These are phyloP conservation scores for Melinaea menophilus DNA, from an alignment of 2,888 invertebrate genomes.

Conservation along the genomic window DNA sequence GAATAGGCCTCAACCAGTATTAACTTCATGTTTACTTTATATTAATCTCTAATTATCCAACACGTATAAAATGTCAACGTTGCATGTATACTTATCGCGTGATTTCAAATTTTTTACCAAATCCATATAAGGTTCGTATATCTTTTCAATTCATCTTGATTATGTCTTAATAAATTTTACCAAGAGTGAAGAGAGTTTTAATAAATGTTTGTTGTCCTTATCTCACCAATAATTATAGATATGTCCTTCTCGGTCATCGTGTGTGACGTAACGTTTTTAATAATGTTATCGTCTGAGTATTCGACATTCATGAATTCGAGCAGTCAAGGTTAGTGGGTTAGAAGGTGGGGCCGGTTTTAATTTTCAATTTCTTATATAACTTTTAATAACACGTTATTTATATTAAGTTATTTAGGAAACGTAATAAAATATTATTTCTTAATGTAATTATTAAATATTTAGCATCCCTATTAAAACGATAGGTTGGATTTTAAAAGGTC, in stretches of 20 bases:
- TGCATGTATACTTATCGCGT: neutral
- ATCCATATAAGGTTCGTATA: too few species aligned
- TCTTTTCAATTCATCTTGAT: too few species aligned
- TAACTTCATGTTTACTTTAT: constrained; percentile 3
- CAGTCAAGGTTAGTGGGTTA: constrained; percentile 6
- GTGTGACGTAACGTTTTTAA: neutral
- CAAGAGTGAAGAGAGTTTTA: neutral
- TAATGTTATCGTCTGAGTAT: neutral
- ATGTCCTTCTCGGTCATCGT: neutral
- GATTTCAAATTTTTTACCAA: neutral
- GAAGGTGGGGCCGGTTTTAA: neutral
- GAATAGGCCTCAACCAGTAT: constrained; percentile 6
- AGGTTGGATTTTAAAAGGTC: neutral
- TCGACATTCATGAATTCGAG: neutral
- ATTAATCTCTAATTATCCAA: neutral
- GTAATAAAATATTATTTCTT: too few species aligned
- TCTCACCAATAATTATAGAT: neutral
- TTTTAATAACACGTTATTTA: too few species aligned
- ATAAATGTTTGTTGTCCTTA: neutral
- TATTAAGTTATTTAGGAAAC: too few species aligned
- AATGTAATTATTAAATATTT: too few species aligned
- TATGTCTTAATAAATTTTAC: neutral
- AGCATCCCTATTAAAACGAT: too few species aligned
- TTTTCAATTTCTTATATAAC: too few species aligned
- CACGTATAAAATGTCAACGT: neutral